Conservation (phyloP, 2,888 invertebrate genomes). For the Sicus ferrugineus region DNA sequence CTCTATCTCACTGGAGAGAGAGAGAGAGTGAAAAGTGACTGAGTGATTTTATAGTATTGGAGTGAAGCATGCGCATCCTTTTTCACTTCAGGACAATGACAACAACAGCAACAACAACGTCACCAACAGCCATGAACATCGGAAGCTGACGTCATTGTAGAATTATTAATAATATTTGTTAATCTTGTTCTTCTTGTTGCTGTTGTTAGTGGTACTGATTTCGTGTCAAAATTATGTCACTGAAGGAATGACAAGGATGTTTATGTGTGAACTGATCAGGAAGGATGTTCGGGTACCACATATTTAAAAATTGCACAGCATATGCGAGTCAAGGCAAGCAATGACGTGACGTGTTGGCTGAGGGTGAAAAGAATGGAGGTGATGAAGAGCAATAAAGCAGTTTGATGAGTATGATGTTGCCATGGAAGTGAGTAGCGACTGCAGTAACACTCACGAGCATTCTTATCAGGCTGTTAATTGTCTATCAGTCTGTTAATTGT, state of each 20-base stretch:
- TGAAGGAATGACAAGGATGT: background rate
- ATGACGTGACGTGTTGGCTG: conserved; percentile 40
- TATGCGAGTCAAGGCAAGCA: conserved; percentile 40
- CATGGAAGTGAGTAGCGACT: too few species aligned
- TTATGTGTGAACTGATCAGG: conserved; percentile 15
- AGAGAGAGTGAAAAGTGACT: background rate
- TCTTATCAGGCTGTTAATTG: too few species aligned
- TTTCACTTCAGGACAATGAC: background rate
- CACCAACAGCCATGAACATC: background rate
- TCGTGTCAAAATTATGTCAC: background rate
- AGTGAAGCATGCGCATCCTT: conserved; percentile 24
- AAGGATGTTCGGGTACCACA: background rate
- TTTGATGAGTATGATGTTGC: too few species aligned
- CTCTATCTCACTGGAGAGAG: background rate
- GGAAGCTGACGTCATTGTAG: background rate
- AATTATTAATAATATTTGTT: conserved; percentile 1
- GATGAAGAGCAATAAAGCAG: background rate
- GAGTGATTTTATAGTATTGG: background rate
- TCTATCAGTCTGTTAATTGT: too few species aligned
- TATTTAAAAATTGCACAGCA: conserved; percentile 24
- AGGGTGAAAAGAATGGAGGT: background rate
- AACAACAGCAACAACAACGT: background rate
- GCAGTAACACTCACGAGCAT: too few species aligned
- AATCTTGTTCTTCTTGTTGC: background rate
- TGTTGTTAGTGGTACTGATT: background rate